Conservation (phyloP, 2,888 invertebrate species). For the Hirtodrosophila histrioides region DNA sequence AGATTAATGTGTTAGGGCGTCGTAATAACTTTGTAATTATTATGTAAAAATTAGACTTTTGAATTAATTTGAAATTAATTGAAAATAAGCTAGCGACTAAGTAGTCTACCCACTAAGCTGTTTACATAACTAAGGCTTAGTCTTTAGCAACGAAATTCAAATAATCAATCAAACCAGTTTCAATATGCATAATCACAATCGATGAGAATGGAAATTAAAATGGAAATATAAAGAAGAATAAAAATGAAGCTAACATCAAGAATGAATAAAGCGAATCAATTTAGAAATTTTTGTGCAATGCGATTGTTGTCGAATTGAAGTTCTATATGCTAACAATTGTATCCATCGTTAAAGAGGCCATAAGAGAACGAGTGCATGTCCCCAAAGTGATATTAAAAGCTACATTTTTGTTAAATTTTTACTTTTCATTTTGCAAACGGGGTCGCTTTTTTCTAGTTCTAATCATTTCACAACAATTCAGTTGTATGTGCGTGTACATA, state of each 20-base stretch:
- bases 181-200: slow-evolving; percentile 34
- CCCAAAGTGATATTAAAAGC: slow-evolving; percentile 76
- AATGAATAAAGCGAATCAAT: slow-evolving; percentile 28
- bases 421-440: slow-evolving; percentile 67
- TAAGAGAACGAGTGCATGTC: slow-evolving; percentile 65
- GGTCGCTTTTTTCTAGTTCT: slow-evolving; percentile 54
- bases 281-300: slow-evolving; percentile 62
- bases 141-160: slow-evolving; percentile 32
- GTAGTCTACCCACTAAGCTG: slow-evolving; percentile 27
- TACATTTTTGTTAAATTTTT: slow-evolving; percentile 59
- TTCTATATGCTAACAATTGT: slow-evolving; percentile 40
- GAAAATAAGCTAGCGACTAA: slow-evolving; percentile 53
- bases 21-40: slow-evolving; percentile 51
- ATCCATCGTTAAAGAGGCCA: slow-evolving; percentile 68
- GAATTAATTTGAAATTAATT: slow-evolving; percentile 78
- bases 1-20: slow-evolving; percentile 65
- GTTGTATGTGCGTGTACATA: slow-evolving; percentile 47
- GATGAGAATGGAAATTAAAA: slow-evolving; percentile 14
- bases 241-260: slow-evolving; percentile 4
- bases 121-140: slow-evolving; percentile 24
- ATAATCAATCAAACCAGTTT: slow-evolving; percentile 56
- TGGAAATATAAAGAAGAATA: background rate
- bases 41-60: slow-evolving; percentile 68
- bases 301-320: slow-evolving; percentile 38
- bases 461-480: slow-evolving; percentile 27